Evolutionary conservation across 2,797 vertebrate species (phyloP), one percentile per base, ranked within the genome.

Genomic region (Platalea minor): DNA sequence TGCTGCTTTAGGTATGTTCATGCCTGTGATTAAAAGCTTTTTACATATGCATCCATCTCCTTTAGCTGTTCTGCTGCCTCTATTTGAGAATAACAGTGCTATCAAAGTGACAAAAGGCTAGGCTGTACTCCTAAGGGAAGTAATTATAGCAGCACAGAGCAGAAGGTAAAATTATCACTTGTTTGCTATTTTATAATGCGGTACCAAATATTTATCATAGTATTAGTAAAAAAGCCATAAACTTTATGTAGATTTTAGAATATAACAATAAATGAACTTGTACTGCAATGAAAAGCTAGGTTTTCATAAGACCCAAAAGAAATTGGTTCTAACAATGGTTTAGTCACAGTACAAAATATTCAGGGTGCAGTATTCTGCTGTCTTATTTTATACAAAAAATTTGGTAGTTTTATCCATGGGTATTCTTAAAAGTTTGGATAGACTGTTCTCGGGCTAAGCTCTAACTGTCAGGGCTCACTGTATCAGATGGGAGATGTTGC

Each of bases 121-220:
- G 80, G 54, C 63, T 97, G 73, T 95, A 89, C 88, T 98, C 97
- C 96, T 97, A 77, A 83, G 97, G 95, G 97, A 97, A 95, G 88
- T 94, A 97, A 97, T 98, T 97, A 97, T 68, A 95, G 90, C 93
- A 96, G 89, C 76, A 82, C 43, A 94, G 85, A 97, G 57, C 82
- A 97, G 95, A 97, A 97, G 95, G 89, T 96, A 95, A 96, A 97
- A 95, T 94, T 97, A 97, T 93, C 43, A 97, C 93, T 96, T 96
- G 61, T 88, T 94, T 92, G 64, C 76, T 96, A 39, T 96, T 97
- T 97, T 96, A 94, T 96, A 97, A 94, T 86, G 59, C 35, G 53
- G n/a, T 89, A 72, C 80, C 95, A 97, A 96, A 94, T 97, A 98
- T 97, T 97, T 96, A 95, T 97, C 95, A 88, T 60, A 54, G 61